Evolutionary conservation across 1,140 invertebrate genomes (phyloP).

Genomic region (Micrasema longulum): DNA sequence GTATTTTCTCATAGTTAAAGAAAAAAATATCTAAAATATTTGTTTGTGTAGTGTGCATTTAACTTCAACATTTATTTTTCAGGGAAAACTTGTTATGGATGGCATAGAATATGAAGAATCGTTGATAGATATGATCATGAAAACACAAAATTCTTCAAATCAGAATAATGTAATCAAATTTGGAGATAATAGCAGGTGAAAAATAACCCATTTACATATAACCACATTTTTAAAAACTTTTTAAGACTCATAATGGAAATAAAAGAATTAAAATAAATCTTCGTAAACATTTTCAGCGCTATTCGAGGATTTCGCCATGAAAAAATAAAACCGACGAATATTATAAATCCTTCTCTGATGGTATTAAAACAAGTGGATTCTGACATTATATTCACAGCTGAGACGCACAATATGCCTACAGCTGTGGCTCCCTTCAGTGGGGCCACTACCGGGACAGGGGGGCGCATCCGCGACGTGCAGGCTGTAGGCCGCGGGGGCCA

Average conservation of each 20-base stretch:
- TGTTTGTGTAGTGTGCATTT: too few relatives aligned
- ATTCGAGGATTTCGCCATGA: constrained; percentile 86
- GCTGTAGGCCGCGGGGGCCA: constrained; percentile 91
- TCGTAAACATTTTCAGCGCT: constrained; percentile 75
- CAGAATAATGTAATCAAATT: constrained; percentile 98
- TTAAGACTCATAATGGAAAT: too few relatives aligned
- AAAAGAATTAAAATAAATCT: too few relatives aligned
- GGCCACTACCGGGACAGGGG: constrained; percentile 96
- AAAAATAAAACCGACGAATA: constrained; percentile 71
- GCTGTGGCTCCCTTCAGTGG: constrained; percentile 94
- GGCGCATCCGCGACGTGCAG: constrained; percentile 94
- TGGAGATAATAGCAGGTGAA: constrained; percentile 93
- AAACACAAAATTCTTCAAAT: constrained; percentile 89
- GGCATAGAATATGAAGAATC: constrained; percentile 82
- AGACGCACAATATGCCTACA: constrained; percentile 99
- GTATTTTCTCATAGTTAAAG: too few relatives aligned
- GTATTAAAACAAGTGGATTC: constrained; percentile 70
- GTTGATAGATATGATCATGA: constrained; percentile 92
- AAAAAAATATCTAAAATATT: too few relatives aligned
- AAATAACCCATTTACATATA: too few relatives aligned
- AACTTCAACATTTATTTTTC: too few relatives aligned
- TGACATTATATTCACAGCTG: constrained; percentile 98
- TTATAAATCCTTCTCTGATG: constrained; percentile 76
- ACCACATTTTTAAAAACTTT: too few relatives aligned
- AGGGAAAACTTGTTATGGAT: constrained; percentile 90